Evolutionary conservation across 1,140 invertebrate species (phyloP).

Genomic region (Microplitis mediator): DNA sequence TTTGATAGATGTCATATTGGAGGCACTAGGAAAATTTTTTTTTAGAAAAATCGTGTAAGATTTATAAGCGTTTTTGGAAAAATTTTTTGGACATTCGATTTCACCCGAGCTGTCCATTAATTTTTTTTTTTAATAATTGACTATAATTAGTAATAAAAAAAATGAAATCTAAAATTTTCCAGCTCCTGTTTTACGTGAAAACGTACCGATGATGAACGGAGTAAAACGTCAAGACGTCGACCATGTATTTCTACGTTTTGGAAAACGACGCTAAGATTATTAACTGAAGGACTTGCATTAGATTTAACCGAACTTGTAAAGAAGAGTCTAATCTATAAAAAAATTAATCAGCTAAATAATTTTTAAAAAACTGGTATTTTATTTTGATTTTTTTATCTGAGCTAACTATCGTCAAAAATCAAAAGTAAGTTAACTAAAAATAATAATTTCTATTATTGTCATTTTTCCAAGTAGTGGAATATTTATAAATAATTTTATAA

Average conservation of each 20-base stretch:
- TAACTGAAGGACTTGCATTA: neutral
- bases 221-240: constrained; percentile 81
- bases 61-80: no score
- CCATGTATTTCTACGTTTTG: constrained; percentile 81
- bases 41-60: no score
- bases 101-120: no score
- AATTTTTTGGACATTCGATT: no score
- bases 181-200: constrained; percentile 55
- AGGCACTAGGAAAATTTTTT: no score
- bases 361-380: neutral
- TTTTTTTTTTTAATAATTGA: no score
- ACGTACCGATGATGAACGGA: constrained; percentile 56
- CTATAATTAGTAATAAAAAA: neutral
- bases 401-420: no score
- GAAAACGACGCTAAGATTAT: constrained; percentile 66
- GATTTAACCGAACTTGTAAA: constrained; percentile 14
- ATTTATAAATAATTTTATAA: neutral
- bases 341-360: neutral
- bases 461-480: neutral
- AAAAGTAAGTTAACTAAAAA: neutral
- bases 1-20: no score
- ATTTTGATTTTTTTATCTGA: no score
- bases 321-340: neutral
- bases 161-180: constrained; percentile 18
- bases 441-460: neutral